Conservation (phyloP, 2,113 vertebrate genomes). For the Gambusia affinis region DNA sequence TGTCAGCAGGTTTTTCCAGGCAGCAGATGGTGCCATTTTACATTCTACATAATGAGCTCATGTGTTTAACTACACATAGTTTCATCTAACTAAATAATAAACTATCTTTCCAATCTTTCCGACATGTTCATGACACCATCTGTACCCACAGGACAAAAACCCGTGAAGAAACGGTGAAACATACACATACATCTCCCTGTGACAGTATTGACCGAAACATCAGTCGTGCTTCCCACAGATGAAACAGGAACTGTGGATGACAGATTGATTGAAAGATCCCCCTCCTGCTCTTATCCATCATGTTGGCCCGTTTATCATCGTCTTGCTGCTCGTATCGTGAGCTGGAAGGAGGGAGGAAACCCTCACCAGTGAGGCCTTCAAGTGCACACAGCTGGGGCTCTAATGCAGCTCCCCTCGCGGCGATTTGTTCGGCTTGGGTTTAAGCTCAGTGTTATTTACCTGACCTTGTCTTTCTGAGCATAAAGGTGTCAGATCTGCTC, state of each 20-base stretch:
- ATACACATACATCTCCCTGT: background rate
- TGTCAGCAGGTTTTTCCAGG: constrained; percentile 60
- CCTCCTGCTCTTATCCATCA: constrained; percentile 56
- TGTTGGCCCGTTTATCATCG: constrained; percentile 50
- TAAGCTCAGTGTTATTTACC: constrained; percentile 11
- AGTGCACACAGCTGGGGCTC: constrained; percentile 19
- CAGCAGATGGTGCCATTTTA: constrained; percentile 51
- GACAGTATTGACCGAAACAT: constrained; percentile 66
- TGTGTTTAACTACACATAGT: background rate
- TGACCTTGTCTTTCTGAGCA: constrained; percentile 17
- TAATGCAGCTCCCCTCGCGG: background rate
- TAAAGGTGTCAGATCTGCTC: background rate
- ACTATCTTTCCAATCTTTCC: background rate
- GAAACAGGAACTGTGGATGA: constrained; percentile 69
- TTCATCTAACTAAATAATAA: background rate
- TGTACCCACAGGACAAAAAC: background rate
- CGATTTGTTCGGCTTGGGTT: constrained; percentile 4
- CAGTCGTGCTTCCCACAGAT: constrained; percentile 51
- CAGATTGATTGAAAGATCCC: constrained; percentile 75
- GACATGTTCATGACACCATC: background rate
- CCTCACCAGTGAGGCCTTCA: constrained; percentile 24
- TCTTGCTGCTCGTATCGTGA: constrained; percentile 40
- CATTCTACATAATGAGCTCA: constrained; percentile 1
- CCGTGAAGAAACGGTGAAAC: background rate
- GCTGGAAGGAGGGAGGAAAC: constrained; percentile 28